Evolutionary conservation across 2,797 vertebrate genomes (phyloP), one percentile per base, ranked within the genome.

Genomic region (Malacoctenus gilli): DNA sequence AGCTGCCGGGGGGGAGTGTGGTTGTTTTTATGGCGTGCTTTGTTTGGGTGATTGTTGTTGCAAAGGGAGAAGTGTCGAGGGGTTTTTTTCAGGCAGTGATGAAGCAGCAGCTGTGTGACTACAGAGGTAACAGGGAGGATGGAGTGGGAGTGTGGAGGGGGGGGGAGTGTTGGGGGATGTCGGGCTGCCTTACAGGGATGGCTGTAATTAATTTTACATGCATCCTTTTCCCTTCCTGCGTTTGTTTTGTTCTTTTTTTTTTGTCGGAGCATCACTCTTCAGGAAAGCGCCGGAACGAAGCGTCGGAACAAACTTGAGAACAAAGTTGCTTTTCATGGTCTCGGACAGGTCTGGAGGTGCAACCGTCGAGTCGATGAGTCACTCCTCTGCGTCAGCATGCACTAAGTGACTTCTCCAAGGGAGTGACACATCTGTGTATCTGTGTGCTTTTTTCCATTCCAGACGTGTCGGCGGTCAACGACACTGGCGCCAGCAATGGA

Each of bases 161-260:
- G 60, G 60, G 50, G 16, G 30, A 31, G 38, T 36, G 62, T 23
- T 36, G 48, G 19, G 3, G 48, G 44, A 58, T 55, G 40, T 80
- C 57, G 38, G 28, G 69, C 79, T 82, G 80, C 82, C 82, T 85
- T 68, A 62, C 65, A 79, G 84, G 59, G 80, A 80, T 76, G 74
- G 68, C 67, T 79, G 63, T 87, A 87, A 90, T 90, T 87, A 85
- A 89, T 90, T 90, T 89, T 85, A 77, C 80, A 87, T 84, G 85
- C 57, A 32, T 87, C 73, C 72, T 59, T 70, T 66, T 82, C 80
- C 51, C 51, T 50, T 63, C 54, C 64, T 22, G 20, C 68, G 25
- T 83, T 83, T 84, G 74, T 87, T 86, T 85, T 83, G 75, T 80
- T 82, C 49, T 47, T 77, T 71, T 82, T 77, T 71, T 49, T 49